These are phyloP conservation scores for Martes martes DNA, from an alignment of 2,113 vertebrate species.

Conservation along the genomic window DNA sequence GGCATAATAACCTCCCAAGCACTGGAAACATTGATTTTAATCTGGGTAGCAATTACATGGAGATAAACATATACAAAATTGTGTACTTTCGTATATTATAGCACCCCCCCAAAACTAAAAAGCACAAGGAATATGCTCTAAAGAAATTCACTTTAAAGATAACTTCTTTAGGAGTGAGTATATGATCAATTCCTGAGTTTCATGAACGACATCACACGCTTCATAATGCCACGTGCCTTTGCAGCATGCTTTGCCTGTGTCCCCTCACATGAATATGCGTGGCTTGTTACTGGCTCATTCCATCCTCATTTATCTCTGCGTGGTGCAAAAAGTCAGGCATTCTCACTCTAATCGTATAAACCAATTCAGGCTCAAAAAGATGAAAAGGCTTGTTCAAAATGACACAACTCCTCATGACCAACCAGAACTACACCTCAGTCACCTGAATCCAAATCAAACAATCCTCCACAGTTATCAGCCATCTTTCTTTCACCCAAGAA, in stretches of 20 bases:
- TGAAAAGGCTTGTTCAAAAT: not conserved
- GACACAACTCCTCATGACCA: not conserved
- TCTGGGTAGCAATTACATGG: not conserved
- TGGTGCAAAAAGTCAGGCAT: not conserved
- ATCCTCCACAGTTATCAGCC: not conserved
- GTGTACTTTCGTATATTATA: not conserved
- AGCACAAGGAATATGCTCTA: not conserved
- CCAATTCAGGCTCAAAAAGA: not conserved
- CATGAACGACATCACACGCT: not conserved
- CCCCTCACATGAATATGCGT: not conserved
- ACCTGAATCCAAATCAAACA: not conserved
- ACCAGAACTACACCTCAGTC: not conserved
- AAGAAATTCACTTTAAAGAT: not conserved
- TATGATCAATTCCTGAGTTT: not conserved
- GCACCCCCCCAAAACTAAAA: not conserved
- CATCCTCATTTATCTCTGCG: not conserved
- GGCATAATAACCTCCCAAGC: not conserved
- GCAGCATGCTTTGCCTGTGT: not conserved
- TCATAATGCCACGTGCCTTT: not conserved
- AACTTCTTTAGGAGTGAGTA: not conserved
- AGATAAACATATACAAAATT: not conserved
- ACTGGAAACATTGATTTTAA: not conserved
- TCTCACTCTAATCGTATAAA: not conserved
- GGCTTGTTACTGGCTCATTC: not conserved
- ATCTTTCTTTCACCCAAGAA: not conserved